Conservation (phyloP, 2,888 invertebrate genomes). For the Scaptomyza parva region DNA sequence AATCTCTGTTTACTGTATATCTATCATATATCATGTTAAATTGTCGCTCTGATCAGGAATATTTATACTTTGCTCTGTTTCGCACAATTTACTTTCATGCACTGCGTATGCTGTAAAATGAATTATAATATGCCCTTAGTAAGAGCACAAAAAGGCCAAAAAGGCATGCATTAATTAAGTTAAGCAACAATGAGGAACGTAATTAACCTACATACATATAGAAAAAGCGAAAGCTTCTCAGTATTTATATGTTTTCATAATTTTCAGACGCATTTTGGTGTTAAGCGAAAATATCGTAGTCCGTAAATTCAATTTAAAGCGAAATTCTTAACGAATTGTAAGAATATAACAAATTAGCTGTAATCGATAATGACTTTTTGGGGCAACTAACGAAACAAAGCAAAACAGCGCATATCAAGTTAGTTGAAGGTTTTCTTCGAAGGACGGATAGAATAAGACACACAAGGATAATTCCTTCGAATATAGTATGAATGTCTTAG, state of each 20-base stretch:
- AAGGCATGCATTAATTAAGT: conserved; percentile 16
- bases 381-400: neutral
- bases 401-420: neutral
- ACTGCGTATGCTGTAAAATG: neutral
- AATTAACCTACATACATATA: conserved; percentile 10
- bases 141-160: conserved; percentile 2
- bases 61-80: neutral
- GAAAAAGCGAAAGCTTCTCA: neutral
- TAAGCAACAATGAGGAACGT: conserved; percentile 5
- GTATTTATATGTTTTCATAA: neutral
- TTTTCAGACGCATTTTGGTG: neutral
- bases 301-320: neutral
- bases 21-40: neutral
- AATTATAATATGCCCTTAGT: neutral
- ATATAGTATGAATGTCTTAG: too few relatives aligned
- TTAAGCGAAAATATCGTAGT: neutral
- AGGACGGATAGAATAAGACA: neutral
- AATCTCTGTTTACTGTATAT: too few relatives aligned
- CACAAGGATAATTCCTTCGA: neutral
- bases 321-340: neutral
- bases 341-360: neutral
- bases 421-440: neutral
- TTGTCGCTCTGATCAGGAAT: neutral
- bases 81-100: neutral
- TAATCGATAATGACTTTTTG: conserved; percentile 6